Evolutionary conservation across 1,140 invertebrate species (phyloP), one percentile per base, ranked within the genome.

Genomic region (Uloborus diversus): DNA sequence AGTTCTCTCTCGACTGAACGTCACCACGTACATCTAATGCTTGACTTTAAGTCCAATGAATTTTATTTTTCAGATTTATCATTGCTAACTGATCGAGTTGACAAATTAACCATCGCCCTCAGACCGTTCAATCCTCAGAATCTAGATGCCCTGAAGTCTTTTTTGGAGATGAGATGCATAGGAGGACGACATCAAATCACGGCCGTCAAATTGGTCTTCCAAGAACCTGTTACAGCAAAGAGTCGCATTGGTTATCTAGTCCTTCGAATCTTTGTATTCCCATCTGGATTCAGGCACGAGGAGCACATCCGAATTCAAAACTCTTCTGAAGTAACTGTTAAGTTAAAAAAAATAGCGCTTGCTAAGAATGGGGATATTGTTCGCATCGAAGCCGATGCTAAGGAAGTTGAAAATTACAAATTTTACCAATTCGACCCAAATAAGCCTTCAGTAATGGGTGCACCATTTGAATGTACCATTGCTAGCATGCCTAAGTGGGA

Each of bases 401-500:
- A 73, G 4, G 69, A 56, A 73, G 37, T 32, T 2, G 49, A 28
- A 14, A 61, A 61, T 30, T 73, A 73, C 23, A 73, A 47, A 17
- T 73, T 73, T 23, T 17, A 61, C 0, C 53, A 61, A 11, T 73
- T 73, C 30, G 69, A 73, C 13, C 32, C 59, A 13, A 20, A 11
- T 7, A 73, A 61, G n/a, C 37, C 51, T 23, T 73, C 47, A 14
- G 5, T 3, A 13, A 27, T 42, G 20, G 3, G n/a, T 17, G 17
- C n/a, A 9, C 53, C 69, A 9, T 73, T 73, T n/a, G 33, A 42
- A 4, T 73, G 69, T 20, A 30, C 1, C 30, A 9, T 73, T 1
- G 57, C 32, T 4, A 73, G 69, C 17, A 13, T 42, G 1, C 69
- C 69, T 2, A 59, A 73, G n/a, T 23, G 32, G 17, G 20, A 73